Conservation (phyloP, 2,113 vertebrate genomes). For the Cinclus mexicanus region DNA sequence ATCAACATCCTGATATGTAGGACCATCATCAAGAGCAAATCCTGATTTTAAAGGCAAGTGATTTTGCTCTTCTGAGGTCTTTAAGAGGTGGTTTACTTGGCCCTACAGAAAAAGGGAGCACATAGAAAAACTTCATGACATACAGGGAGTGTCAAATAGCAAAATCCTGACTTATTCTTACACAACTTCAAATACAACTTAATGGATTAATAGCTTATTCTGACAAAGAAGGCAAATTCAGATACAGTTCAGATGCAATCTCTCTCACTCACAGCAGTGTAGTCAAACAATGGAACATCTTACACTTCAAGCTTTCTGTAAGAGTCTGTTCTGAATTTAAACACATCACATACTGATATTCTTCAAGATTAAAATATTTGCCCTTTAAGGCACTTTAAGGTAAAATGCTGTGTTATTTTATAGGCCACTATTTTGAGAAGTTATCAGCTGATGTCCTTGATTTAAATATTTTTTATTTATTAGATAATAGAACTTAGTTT, state of each 20-base stretch:
- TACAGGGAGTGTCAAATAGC: not conserved
- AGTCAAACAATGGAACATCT: not conserved
- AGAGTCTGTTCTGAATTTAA: not conserved
- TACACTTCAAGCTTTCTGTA: not conserved
- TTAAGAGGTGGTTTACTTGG: slow-evolving; percentile 86
- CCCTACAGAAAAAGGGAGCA: slow-evolving; percentile 71
- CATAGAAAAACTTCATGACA: not conserved
- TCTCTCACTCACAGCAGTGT: not conserved
- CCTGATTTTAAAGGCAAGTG: slow-evolving; percentile 40
- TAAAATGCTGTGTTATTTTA: not conserved
- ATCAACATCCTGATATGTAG: slow-evolving; percentile 11
- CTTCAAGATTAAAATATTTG: not conserved
- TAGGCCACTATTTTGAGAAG: not conserved
- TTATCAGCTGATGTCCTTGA: not conserved
- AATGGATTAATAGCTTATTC: not conserved
- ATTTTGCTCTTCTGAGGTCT: slow-evolving; percentile 68
- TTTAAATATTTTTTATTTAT: not conserved
- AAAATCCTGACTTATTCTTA: not conserved
- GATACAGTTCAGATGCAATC: not conserved
- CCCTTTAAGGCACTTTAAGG: not conserved
- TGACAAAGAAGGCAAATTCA: not conserved
- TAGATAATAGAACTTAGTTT: not conserved
- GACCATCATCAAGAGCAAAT: not conserved
- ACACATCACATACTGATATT: not conserved
- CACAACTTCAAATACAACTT: not conserved